These are phyloP conservation scores for Drosophila lacicola DNA, from an alignment of 2,888 invertebrate genomes.

Conservation along the genomic window DNA sequence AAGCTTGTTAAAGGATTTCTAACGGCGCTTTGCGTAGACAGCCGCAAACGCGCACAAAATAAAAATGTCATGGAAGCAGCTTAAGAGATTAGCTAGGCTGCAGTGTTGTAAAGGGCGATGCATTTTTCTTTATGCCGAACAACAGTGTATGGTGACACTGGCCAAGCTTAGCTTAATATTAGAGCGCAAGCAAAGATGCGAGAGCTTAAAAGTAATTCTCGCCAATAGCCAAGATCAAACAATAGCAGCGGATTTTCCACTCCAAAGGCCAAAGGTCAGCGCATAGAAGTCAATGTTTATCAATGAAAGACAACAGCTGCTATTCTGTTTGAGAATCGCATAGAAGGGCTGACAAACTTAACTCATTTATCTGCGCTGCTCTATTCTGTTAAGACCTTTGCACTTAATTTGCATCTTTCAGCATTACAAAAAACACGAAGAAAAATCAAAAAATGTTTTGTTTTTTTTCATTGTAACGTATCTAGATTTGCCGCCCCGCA, in stretches of 20 bases:
- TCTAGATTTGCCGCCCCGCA: background rate
- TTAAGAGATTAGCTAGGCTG: background rate
- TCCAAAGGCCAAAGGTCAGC: background rate
- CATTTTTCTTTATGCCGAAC: background rate
- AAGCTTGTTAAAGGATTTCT: slow-evolving; percentile 30
- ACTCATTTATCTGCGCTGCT: slow-evolving; percentile 15
- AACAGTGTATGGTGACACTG: background rate
- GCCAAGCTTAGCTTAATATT: slow-evolving; percentile 2
- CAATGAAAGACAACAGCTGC: background rate
- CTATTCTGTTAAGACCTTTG: slow-evolving; percentile 24
- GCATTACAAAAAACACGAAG: background rate
- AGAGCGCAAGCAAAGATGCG: background rate
- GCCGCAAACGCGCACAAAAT: background rate
- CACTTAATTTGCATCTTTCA: slow-evolving; percentile 40
- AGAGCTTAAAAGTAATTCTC: background rate
- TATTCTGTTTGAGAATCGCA: slow-evolving; percentile 4
- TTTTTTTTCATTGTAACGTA: slow-evolving; percentile 12
- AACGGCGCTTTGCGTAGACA: background rate
- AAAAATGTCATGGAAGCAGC: slow-evolving; percentile 11
- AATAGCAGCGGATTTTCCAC: background rate
- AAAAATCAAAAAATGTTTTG: background rate
- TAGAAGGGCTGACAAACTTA: slow-evolving; percentile 3
- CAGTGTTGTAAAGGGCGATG: slow-evolving; percentile 3
- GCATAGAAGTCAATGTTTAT: slow-evolving; percentile 5
- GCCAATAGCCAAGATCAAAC: background rate